Evolutionary conservation across 2,888 invertebrate species (phyloP).

Genomic region (Melieria omissa): DNA sequence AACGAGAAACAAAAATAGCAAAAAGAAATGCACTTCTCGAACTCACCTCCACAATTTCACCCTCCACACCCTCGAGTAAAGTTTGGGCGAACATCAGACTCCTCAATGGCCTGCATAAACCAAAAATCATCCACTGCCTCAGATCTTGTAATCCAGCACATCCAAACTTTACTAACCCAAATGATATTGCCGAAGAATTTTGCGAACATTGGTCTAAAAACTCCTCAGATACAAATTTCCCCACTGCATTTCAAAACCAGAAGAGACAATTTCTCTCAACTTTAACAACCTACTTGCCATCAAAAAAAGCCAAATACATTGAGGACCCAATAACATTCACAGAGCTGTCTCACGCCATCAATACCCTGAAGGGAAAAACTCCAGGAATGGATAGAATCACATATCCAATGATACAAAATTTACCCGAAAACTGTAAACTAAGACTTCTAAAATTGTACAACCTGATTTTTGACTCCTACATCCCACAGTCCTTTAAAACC

Average conservation of each 20-base stretch:
- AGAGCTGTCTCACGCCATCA: background rate
- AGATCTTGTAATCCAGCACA: background rate
- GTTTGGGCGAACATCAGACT: slow-evolving; percentile 6
- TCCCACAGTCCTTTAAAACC: no score
- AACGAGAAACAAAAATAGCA: background rate
- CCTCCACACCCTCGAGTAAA: background rate
- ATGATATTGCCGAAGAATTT: slow-evolving; percentile 4
- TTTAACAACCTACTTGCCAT: no score
- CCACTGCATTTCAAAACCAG: background rate
- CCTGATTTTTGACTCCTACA: no score
- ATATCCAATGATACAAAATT: slow-evolving; percentile 14
- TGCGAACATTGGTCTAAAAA: no score
- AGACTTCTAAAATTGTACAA: no score
- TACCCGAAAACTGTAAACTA: background rate
- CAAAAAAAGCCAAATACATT: no score
- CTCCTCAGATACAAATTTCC: background rate
- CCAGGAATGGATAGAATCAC: slow-evolving; percentile 8
- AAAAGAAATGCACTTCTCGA: background rate
- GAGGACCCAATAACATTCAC: background rate
- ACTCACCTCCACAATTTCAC: background rate
- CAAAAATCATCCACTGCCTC: background rate
- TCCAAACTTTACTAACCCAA: background rate
- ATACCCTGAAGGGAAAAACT: slow-evolving; percentile 1
- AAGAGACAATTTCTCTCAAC: background rate
- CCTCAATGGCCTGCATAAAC: background rate